A percentile compares a stretch with the other conserved stretches of the same genome.
Conservation (phyloP, 2,113 vertebrate species). For the Chionis minor region DNA sequence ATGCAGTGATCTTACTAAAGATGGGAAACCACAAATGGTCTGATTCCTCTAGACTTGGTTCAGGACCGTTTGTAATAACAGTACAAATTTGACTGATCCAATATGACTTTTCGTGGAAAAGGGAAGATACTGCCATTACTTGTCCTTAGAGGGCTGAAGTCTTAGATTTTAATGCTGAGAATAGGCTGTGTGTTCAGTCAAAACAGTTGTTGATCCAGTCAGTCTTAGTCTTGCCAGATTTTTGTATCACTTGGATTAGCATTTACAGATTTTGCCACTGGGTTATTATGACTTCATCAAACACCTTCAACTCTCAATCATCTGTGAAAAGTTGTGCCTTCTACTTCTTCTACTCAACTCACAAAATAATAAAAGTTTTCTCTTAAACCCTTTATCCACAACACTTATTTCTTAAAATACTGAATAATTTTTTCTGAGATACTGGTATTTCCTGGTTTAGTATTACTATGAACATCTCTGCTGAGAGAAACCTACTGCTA, state of each 20-base stretch:
- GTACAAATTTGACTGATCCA: neutral
- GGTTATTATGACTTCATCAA: neutral
- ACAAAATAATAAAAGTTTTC: neutral
- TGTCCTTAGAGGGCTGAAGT: neutral
- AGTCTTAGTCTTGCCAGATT: neutral
- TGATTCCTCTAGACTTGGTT: neutral
- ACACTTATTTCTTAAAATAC: neutral
- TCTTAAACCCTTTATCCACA: neutral
- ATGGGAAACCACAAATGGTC: neutral
- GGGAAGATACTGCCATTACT: neutral
- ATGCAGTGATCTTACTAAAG: neutral
- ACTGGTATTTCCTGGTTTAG: neutral
- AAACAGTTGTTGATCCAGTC: neutral
- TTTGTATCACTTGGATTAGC: neutral
- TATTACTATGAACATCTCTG: neutral
- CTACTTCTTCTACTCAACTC: neutral
- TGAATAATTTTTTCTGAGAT: neutral
- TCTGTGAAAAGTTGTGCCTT: neutral
- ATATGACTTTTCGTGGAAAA: conserved; percentile 1
- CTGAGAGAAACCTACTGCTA: neutral
- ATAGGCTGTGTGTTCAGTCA: neutral
- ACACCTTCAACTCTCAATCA: neutral
- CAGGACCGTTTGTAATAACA: neutral
- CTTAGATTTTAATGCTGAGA: neutral
- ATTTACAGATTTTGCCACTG: neutral